Evolutionary conservation across 1,140 invertebrate genomes (phyloP).

Genomic region (Teleopsis dalmanni): DNA sequence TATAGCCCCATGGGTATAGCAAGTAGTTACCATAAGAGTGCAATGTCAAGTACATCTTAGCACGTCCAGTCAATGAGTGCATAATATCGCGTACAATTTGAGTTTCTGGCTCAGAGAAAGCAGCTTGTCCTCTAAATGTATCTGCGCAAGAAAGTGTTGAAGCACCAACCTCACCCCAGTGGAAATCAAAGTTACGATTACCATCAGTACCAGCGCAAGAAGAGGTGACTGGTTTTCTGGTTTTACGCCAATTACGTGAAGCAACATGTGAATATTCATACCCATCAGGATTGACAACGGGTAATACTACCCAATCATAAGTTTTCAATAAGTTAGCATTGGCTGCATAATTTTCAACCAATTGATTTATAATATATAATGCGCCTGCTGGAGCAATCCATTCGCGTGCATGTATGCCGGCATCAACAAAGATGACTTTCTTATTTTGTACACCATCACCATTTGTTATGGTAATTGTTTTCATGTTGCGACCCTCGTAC

Average conservation of each 20-base stretch:
- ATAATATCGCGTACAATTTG: conserved; percentile 45
- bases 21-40: conserved; percentile 63
- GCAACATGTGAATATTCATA: conserved; percentile 36
- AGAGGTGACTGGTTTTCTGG: conserved; percentile 26
- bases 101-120: conserved; percentile 68
- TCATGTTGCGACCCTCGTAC: conserved; percentile 48
- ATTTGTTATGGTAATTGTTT: conserved; percentile 49
- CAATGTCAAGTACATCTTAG: conserved; percentile 60
- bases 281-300: conserved; percentile 51
- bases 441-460: conserved; percentile 41
- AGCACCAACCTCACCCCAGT: conserved; percentile 61
- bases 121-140: conserved; percentile 53
- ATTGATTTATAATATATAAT: conserved; percentile 55
- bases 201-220: conserved; percentile 54
- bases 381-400: conserved; percentile 61
- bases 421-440: conserved; percentile 51
- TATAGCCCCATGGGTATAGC: conserved; percentile 67
- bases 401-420: conserved; percentile 59
- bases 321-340: conserved; percentile 44
- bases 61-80: conserved; percentile 44
- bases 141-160: conserved; percentile 58
- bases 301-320: conserved; percentile 55
- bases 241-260: conserved; percentile 52
- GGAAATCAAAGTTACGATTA: conserved; percentile 60
- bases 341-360: conserved; percentile 50